phyloP scores from a whole-genome alignment of 1,140 invertebrate species.

The Drosophila tristis region DNA sequence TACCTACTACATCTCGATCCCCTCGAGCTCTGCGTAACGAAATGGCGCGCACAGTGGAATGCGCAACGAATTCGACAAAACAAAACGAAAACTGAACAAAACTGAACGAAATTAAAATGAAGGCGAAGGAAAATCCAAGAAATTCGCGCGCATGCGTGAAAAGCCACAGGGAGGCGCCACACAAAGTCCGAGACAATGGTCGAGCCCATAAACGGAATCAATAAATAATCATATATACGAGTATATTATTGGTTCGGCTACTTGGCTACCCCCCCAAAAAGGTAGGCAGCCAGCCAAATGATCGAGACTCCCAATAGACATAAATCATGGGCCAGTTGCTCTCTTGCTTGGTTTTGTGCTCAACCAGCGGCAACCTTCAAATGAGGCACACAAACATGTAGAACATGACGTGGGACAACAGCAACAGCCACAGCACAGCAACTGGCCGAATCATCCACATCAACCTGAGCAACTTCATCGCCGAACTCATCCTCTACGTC shows the following conservation, averaged over 20 bases:
- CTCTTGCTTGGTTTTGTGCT: conserved; percentile 9
- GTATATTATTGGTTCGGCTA: conserved; percentile 42
- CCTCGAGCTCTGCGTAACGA: conserved; percentile 56
- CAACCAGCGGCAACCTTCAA: conserved; percentile 67
- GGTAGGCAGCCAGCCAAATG: conserved; percentile 9
- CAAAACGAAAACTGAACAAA: conserved; percentile 2
- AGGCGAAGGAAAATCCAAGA: background rate
- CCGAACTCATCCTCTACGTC: conserved; percentile 41
- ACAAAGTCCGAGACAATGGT: conserved; percentile 44
- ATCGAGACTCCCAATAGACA: conserved; percentile 61
- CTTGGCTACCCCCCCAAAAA: conserved; percentile 24
- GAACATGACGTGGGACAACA: conserved; percentile 76
- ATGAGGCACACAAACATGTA: conserved; percentile 68
- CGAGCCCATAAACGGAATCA: conserved; percentile 62
- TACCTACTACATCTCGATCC: conserved; percentile 18
- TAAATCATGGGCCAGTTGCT: conserved; percentile 72
- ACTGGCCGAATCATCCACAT: conserved; percentile 32
- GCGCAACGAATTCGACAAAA: conserved; percentile 55
- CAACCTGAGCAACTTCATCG: conserved; percentile 58
- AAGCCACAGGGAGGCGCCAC: conserved; percentile 65
- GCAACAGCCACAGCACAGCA: too few species aligned
- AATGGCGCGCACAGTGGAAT: conserved; percentile 73
- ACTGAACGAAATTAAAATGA: conserved; percentile 6
- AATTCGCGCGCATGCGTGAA: conserved; percentile 70
- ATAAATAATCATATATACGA: conserved; percentile 37